Base-by-base conservation (phyloP, 2,797 vertebrate genomes). In the Pseudomugil tenellus region DNA sequence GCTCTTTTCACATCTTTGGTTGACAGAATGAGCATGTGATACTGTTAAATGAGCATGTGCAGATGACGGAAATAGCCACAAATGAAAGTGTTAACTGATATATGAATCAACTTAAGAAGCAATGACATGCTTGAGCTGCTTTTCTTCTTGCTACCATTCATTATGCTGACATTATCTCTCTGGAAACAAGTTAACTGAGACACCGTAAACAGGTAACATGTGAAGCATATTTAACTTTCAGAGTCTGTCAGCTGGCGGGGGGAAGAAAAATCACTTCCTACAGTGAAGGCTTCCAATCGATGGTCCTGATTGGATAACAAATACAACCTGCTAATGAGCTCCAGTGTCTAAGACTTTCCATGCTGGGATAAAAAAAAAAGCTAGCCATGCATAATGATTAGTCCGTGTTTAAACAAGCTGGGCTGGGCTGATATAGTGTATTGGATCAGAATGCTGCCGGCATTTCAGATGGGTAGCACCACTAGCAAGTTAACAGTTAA, bases 251-350 rank as follows among this genome's bases (percentile, higher is more conserved):
- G 8, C 1, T 48, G 58, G 64, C 26, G 6, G 5, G 6, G 1
- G 9, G 11, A 46, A 70, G 41, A 35, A 84, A 43, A 35, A 83
- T 81, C 51, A 76, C 65, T 53, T 76, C 63, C 76, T 51, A 3
- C 4, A 7, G 4, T 3, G 32, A 19, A 48, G 41, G 35, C 8
- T 63, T 79, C 39, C 70, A 82, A 91, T 87, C 81, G 62, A 90
- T 87, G 63, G 51, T 26, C 63, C 70, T 60, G 77, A 88, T 77
- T 81, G 77, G 80, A 79, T 55, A 76, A 81, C 84, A 84, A 84
- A 79, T 67, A 74, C 69, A 77, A 81, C 70, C 70, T 76, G 71
- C 76, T 90, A 89, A 89, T 80, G 75, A 89, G 82, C 77, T 74
- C 71, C 72, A 72, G 68, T 76, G 67, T 85, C 81, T 53, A 70